A percentile compares a stretch with the other conserved stretches of the same genome.
These are phyloP conservation scores for Micoletzkya japonica DNA, from an alignment of 2,888 invertebrate species.

Conservation along the genomic window DNA sequence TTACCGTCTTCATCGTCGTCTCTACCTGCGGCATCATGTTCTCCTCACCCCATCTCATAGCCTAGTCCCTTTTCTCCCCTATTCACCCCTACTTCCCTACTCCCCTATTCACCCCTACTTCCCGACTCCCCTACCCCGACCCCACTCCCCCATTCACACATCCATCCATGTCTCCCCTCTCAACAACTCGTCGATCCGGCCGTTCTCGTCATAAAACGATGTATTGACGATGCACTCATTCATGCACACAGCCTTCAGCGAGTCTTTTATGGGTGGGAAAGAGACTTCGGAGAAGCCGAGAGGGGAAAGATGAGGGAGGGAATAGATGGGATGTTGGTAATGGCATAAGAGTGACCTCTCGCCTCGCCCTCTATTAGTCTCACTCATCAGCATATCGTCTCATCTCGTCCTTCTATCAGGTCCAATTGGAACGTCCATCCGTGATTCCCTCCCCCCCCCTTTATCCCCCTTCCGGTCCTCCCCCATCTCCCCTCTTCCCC, in stretches of 20 bases:
- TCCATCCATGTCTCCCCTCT: background rate
- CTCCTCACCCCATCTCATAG: slow-evolving; percentile 53
- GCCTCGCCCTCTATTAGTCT: too few relatives aligned
- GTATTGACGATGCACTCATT: too few relatives aligned
- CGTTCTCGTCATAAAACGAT: too few relatives aligned
- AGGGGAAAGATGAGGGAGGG: too few relatives aligned
- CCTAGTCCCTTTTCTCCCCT: slow-evolving; percentile 32
- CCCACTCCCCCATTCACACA: background rate
- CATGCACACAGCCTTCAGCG: too few relatives aligned
- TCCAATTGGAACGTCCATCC: background rate
- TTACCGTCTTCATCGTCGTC: slow-evolving; percentile 56
- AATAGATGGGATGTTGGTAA: too few relatives aligned
- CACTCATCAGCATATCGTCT: slow-evolving; percentile 12
- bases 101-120: background rate
- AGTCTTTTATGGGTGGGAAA: too few relatives aligned
- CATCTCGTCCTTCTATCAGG: slow-evolving; percentile 6
- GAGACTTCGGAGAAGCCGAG: too few relatives aligned
- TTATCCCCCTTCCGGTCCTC: background rate
- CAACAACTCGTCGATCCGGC: too few relatives aligned
- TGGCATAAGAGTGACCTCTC: too few relatives aligned
- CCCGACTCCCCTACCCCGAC: background rate
- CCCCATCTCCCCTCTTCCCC: too few relatives aligned
- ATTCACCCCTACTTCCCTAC: background rate
- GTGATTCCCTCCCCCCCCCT: slow-evolving; percentile 1
- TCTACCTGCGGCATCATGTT: slow-evolving; percentile 59